Evolutionary conservation across 2,113 vertebrate species (phyloP), one percentile per base, ranked within the genome.

Genomic region (Silurus asotus): DNA sequence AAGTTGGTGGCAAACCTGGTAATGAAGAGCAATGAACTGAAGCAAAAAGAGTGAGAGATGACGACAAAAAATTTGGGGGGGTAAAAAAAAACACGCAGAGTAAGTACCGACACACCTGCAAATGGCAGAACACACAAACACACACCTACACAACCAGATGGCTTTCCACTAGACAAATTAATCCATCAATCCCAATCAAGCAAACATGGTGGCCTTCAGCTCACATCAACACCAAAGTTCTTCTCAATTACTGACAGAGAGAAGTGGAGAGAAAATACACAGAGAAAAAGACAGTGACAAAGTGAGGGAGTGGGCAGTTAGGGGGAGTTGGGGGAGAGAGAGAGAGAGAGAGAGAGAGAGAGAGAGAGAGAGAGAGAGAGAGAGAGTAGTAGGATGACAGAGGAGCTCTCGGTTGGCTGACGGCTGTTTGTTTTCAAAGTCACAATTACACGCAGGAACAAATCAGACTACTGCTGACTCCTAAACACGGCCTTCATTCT

Each of bases 171-270:
- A 75, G 88, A 92, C 91, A 93, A 93, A 94, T 91, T 74, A 92
- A 93, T 92, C 91, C 90, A 92, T 94, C 93, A 93, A 92, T 94
- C 91, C 92, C 88, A 91, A 92, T 92, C 92, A 91, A 90, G 59
- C 86, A 90, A 92, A 93, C 92, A 92, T 90, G 92, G 91, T 90
- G 90, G 92, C 91, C 92, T 89, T 92, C 91, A 92, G 88, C 90
- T 93, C 90, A 86, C 92, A 91, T 88, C 91, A 90, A 88, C 90
- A 89, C 81, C 88, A 91, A 90, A 93, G 91, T 91, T 85, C 76
- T 86, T 87, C 88, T 89, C 89, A 75, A 88, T 85, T 79, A 70
- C 81, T 72, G 76, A 61, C 23, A 49, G 59, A 74, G 78, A 67
- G 69, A 49, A 45, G 67, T 23, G 17, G 84, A 51, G 20, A 48